phyloP scores from a whole-genome alignment of 2,888 invertebrate genomes.

The Congeria kusceri region DNA sequence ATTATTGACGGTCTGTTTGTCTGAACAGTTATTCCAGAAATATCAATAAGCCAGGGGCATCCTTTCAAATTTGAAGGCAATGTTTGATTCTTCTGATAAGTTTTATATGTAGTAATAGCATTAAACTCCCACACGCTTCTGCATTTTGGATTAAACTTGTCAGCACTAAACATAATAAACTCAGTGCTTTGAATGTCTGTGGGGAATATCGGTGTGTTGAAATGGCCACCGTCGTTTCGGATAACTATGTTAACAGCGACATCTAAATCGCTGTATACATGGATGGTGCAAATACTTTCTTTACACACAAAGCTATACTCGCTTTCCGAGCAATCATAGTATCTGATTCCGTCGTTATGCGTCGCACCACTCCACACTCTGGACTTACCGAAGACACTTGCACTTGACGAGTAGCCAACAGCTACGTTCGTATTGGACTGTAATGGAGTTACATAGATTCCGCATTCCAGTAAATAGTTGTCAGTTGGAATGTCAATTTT shows the following conservation, averaged over 20 bases:
- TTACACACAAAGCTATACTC: neutral
- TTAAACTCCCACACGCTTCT: too few relatives aligned
- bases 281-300: neutral
- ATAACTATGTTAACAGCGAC: slow-evolving; percentile 15
- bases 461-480: neutral
- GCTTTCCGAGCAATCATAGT: neutral
- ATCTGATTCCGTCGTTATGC: slow-evolving; percentile 5
- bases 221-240: neutral
- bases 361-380: neutral
- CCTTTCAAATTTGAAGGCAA: too few relatives aligned
- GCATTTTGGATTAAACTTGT: too few relatives aligned
- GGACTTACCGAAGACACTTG: too few relatives aligned
- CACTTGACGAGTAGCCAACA: neutral
- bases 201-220: neutral
- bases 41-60: too few relatives aligned
- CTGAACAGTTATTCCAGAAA: too few relatives aligned
- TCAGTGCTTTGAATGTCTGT: neutral
- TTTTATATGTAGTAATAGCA: too few relatives aligned
- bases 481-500: neutral
- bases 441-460: slow-evolving; percentile 12
- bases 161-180: too few relatives aligned
- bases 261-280: slow-evolving; percentile 13
- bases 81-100: too few relatives aligned
- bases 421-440: slow-evolving; percentile 10
- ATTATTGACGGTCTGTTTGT: too few relatives aligned